Conservation (phyloP, 2,888 invertebrate species). For the Limnephilus lunatus region DNA sequence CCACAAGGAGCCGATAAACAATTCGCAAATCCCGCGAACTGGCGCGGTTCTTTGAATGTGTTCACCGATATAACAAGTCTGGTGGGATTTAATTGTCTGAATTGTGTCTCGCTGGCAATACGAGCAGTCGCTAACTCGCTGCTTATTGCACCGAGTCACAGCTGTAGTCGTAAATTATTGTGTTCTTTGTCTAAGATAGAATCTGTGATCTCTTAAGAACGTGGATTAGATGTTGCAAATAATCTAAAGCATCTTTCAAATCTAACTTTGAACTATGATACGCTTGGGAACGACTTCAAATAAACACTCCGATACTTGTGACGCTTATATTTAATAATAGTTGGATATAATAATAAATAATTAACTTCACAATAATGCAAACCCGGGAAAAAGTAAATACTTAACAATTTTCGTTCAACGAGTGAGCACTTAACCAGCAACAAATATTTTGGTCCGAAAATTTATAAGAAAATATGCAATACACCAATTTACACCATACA, state of each 20-base stretch:
- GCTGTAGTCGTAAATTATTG: slow-evolving; percentile 21
- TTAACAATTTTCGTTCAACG: no score
- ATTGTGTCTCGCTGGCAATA: not conserved
- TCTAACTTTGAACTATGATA: slow-evolving; percentile 2
- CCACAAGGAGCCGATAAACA: slow-evolving; percentile 28
- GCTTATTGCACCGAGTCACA: slow-evolving; percentile 8
- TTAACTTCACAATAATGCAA: no score
- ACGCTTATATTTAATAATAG: not conserved
- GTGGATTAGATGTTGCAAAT: slow-evolving; percentile 4
- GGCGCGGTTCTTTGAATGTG: slow-evolving; percentile 20
- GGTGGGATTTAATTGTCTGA: not conserved
- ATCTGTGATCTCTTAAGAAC: not conserved
- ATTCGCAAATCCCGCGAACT: slow-evolving; percentile 7
- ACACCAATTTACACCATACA: no score
- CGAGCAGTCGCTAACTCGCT: not conserved
- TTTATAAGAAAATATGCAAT: no score
- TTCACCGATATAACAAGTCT: not conserved
- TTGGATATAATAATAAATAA: not conserved
- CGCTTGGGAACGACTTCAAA: not conserved
- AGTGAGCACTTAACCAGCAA: no score
- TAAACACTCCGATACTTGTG: not conserved
- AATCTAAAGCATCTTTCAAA: slow-evolving; percentile 6
- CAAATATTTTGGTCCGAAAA: no score
- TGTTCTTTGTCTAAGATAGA: slow-evolving; percentile 22
- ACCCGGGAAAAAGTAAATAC: no score